phyloP scores from a whole-genome alignment of 2,888 invertebrate genomes.

The Drosophila anceps region DNA sequence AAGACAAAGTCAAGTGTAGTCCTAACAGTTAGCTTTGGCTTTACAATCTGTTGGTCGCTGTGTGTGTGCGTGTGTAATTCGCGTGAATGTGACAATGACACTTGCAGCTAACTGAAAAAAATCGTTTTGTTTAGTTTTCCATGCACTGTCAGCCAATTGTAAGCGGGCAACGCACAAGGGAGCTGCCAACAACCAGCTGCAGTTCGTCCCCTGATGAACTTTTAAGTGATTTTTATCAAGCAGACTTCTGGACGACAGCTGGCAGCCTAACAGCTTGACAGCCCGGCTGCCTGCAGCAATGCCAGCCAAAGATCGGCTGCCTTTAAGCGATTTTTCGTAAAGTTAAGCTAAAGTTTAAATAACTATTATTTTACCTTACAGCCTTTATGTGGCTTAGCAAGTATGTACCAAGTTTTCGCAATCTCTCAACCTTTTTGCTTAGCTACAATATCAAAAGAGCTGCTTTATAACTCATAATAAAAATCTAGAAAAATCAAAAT shows the following conservation, averaged over 20 bases:
- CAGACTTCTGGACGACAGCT: conserved; percentile 27
- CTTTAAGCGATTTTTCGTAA: conserved; percentile 22
- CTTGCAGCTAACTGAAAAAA: conserved; percentile 34
- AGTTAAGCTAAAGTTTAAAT: conserved; percentile 32
- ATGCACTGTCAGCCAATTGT: conserved; percentile 54
- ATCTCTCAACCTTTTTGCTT: conserved; percentile 2
- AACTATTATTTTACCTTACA: conserved; percentile 17
- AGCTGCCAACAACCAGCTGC: conserved; percentile 39
- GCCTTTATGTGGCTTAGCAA: conserved; percentile 16
- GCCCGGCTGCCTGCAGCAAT: not conserved
- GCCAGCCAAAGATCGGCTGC: conserved; percentile 11
- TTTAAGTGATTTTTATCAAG: conserved; percentile 67
- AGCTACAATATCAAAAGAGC: too few species aligned
- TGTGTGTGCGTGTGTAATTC: conserved; percentile 8
- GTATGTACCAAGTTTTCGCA: not conserved
- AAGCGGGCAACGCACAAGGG: conserved; percentile 34
- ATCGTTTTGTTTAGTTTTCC: conserved; percentile 32
- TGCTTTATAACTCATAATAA: not conserved
- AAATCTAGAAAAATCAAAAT: not conserved
- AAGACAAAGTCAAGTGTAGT: conserved; percentile 22
- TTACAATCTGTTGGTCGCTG: conserved; percentile 6
- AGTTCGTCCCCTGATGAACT: conserved; percentile 57
- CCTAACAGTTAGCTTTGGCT: conserved; percentile 32
- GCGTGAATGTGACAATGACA: conserved; percentile 31
- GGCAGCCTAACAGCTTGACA: conserved; percentile 5